A percentile compares a stretch with the other conserved stretches of the same genome.
Evolutionary conservation across 37 sponge, comb jelly and placozoan genomes (phyloP).

Genomic region (Crambe crambe): DNA sequence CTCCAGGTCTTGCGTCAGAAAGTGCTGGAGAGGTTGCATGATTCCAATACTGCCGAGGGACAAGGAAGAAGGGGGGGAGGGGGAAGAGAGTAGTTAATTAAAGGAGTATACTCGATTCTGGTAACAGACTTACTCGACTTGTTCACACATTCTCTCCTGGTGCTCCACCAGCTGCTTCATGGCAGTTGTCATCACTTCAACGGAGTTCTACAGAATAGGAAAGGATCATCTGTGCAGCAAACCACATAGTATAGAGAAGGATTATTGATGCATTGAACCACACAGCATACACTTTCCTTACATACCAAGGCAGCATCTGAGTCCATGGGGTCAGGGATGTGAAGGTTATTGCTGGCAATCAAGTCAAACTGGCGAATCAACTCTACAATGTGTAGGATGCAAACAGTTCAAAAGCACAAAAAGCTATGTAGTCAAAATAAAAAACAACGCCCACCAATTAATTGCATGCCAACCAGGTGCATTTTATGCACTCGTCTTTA

Average conservation of each 20-base stretch:
- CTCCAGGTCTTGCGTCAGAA: conserved; percentile 42
- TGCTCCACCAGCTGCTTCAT: conserved; percentile 74
- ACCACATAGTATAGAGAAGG: too few relatives aligned
- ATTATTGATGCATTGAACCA: too few relatives aligned
- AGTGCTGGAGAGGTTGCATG: conserved; percentile 51
- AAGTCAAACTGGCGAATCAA: conserved; percentile 61
- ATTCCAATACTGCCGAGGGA: conserved; percentile 48
- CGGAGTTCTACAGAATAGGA: conserved; percentile 11
- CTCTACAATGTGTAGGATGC: too few relatives aligned
- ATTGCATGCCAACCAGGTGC: too few relatives aligned
- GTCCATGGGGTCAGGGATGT: conserved; percentile 8
- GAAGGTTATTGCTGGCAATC: conserved; percentile 23
- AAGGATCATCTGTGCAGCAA: background rate
- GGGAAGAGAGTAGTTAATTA: background rate
- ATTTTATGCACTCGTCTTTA: too few relatives aligned
- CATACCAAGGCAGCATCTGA: conserved; percentile 26
- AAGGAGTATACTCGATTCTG: background rate
- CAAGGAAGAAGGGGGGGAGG: background rate
- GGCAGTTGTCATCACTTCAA: conserved; percentile 44
- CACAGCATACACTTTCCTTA: background rate
- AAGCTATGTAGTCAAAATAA: too few relatives aligned
- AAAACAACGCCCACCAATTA: too few relatives aligned
- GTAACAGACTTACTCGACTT: conserved; percentile 56
- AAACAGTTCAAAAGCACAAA: too few relatives aligned
- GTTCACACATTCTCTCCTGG: conserved; percentile 72